phyloP scores from a whole-genome alignment of 2,113 vertebrate species.

The Corythaeola cristata region DNA sequence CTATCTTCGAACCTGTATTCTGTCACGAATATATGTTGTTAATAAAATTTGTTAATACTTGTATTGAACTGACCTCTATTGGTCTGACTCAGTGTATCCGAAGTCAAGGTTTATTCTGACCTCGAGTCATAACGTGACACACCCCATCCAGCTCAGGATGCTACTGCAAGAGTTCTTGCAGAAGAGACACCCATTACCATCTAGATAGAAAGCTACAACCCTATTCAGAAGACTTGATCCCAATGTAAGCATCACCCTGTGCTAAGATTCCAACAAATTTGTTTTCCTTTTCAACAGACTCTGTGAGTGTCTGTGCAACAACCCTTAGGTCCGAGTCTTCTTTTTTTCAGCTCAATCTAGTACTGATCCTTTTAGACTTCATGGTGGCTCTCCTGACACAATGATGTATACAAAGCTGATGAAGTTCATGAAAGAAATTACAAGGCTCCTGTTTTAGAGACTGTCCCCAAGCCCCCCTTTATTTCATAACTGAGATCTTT shows the following conservation, averaged over 20 bases:
- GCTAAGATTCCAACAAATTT: neutral
- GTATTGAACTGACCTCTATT: too few relatives aligned
- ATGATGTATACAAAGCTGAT: neutral
- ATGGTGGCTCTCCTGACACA: neutral
- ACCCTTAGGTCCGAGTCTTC: neutral
- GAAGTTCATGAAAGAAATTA: neutral
- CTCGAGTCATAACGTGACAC: too few relatives aligned
- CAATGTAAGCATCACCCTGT: fast-evolving
- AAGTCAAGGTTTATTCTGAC: too few relatives aligned
- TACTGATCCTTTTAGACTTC: neutral
- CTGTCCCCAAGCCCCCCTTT: neutral
- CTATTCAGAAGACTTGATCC: neutral
- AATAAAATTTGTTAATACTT: too few relatives aligned
- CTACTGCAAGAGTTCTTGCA: neutral
- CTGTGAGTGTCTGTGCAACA: neutral
- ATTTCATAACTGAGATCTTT: neutral
- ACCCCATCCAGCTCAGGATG: neutral
- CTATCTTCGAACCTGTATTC: too few relatives aligned
- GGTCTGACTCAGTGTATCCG: too few relatives aligned
- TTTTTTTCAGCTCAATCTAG: neutral
- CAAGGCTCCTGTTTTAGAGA: neutral
- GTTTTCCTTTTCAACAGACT: neutral
- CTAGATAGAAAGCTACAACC: neutral
- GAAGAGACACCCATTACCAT: neutral
- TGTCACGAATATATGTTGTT: too few relatives aligned